Evolutionary conservation across 35 echinoderm and acorn worm species (phyloP).

Genomic region (Apostichopus californicus): DNA sequence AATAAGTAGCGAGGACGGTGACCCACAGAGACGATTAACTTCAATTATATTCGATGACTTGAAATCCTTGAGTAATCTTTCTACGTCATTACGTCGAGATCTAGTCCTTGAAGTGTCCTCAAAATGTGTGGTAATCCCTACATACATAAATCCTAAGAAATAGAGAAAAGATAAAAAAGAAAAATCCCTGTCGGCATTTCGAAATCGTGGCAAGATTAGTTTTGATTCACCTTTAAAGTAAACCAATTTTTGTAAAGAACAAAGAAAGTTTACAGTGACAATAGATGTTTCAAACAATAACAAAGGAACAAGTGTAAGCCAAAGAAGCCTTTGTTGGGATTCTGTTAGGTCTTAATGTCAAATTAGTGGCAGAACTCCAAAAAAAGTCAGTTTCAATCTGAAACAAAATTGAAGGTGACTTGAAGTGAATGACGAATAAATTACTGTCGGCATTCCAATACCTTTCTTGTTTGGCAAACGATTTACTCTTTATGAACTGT

Average conservation of each 20-base stretch:
- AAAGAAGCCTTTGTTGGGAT: neutral
- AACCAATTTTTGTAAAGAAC: neutral
- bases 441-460: too few species aligned
- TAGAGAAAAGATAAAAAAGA: neutral
- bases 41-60: neutral
- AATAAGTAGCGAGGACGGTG: conserved; percentile 4
- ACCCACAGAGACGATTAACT: neutral
- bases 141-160: too few species aligned
- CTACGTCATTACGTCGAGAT: neutral
- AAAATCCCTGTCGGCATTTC: neutral
- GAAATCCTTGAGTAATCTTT: neutral
- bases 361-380: neutral
- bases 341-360: neutral
- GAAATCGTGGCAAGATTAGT: neutral
- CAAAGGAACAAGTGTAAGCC: neutral
- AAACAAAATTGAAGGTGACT: too few species aligned
- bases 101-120: neutral
- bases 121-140: neutral
- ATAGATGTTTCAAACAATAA: neutral
- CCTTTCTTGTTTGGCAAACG: too few species aligned
- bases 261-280: neutral
- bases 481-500: too few species aligned
- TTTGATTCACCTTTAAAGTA: neutral
- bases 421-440: too few species aligned
- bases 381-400: too few species aligned